These are phyloP conservation scores for Strix aluco DNA, from an alignment of 2,113 vertebrate species.

Conservation along the genomic window DNA sequence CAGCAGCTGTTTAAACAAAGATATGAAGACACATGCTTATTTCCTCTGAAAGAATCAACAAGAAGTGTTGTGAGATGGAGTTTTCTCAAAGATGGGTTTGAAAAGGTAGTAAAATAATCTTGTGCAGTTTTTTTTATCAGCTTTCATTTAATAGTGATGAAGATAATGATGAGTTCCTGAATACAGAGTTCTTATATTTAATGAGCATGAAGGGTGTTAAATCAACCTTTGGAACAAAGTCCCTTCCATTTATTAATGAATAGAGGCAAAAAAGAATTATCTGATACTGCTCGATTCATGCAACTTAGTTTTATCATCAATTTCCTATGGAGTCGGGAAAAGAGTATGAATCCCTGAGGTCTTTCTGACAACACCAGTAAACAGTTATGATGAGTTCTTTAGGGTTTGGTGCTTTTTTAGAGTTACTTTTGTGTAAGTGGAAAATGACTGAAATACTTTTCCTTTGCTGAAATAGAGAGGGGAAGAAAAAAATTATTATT, in stretches of 20 bases:
- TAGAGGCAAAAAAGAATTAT: not conserved
- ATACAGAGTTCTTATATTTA: not conserved
- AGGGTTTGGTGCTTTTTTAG: not conserved
- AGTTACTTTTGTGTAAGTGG: not conserved
- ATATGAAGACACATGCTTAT: not conserved
- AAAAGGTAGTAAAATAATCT: not conserved
- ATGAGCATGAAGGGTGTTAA: not conserved
- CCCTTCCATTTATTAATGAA: not conserved
- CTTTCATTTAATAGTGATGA: not conserved
- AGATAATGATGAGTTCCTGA: not conserved
- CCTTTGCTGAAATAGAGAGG: not conserved
- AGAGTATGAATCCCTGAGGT: not conserved
- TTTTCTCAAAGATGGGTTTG: not conserved
- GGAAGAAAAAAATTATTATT: not conserved
- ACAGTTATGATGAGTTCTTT: not conserved
- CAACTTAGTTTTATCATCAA: not conserved
- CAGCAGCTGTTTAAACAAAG: constrained; percentile 55
- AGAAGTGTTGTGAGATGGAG: not conserved
- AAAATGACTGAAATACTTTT: not conserved
- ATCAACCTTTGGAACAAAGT: not conserved
- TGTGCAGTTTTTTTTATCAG: not conserved
- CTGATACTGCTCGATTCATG: not conserved
- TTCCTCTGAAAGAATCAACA: not conserved
- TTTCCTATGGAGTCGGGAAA: not conserved
- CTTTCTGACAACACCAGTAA: not conserved